These are phyloP conservation scores for Ceriagrion tenellum DNA, from an alignment of 2,888 invertebrate species.

Conservation along the genomic window DNA sequence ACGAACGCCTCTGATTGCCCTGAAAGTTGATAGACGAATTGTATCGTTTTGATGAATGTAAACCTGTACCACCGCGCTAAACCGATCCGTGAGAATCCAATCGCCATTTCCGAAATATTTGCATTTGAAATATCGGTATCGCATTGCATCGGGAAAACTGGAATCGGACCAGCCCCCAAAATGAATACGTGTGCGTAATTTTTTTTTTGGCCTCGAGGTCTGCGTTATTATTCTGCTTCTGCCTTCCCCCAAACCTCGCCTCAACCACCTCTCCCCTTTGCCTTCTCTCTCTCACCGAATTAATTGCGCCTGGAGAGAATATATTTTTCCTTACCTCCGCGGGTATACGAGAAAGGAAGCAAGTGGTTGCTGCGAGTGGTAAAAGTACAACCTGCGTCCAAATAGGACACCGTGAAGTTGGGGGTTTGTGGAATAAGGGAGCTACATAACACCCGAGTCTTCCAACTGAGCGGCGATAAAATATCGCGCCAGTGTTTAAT, in stretches of 20 bases:
- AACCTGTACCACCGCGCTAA: too few relatives aligned
- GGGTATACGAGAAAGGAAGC: neutral
- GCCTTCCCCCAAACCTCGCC: neutral
- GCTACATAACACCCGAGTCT: neutral
- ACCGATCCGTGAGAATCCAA: too few relatives aligned
- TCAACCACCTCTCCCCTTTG: neutral
- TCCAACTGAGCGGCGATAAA: neutral
- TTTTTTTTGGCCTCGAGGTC: neutral
- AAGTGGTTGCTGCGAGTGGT: neutral
- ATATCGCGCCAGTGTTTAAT: neutral
- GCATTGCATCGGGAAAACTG: too few relatives aligned
- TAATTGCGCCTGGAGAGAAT: constrained; percentile 23
- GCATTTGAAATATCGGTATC: too few relatives aligned
- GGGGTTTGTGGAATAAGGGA: neutral
- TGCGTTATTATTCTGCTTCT: neutral
- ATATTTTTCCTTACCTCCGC: neutral
- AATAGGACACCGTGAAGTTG: neutral
- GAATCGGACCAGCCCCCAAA: too few relatives aligned
- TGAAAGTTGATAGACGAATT: too few relatives aligned
- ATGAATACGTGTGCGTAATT: too few relatives aligned
- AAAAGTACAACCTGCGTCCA: neutral
- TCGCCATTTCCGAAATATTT: too few relatives aligned
- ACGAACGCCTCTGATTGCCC: too few relatives aligned
- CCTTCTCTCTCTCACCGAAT: neutral
- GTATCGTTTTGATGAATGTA: too few relatives aligned